Evolutionary conservation across 2,797 vertebrate genomes (phyloP).

Genomic region (Cryptoprocta ferox): DNA sequence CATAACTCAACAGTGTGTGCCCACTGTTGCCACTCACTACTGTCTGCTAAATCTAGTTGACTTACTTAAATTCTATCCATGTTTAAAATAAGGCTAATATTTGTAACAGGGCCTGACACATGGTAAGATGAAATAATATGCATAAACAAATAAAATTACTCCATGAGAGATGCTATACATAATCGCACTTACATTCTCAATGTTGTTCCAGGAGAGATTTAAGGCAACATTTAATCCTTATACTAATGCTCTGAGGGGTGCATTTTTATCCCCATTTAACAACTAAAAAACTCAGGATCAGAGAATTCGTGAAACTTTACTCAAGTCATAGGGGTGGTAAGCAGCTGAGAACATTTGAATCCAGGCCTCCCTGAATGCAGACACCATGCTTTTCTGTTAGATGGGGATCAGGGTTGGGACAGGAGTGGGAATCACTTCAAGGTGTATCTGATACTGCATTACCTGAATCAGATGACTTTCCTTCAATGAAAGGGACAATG

Average conservation of each 20-base stretch:
- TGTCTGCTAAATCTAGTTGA: background rate
- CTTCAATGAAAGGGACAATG: background rate
- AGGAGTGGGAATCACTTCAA: background rate
- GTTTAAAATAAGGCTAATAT: conserved; percentile 18
- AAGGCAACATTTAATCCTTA: background rate
- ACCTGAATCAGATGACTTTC: background rate
- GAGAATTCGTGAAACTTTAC: background rate
- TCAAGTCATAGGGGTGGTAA: background rate
- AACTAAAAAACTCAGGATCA: background rate
- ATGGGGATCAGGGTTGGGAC: background rate
- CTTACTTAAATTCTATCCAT: background rate
- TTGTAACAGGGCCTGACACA: background rate
- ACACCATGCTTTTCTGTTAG: background rate
- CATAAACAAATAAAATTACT: background rate
- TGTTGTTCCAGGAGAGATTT: background rate
- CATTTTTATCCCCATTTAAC: background rate
- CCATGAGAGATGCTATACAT: background rate
- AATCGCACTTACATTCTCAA: background rate
- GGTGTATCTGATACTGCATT: background rate
- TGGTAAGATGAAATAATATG: background rate
- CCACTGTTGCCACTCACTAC: background rate
- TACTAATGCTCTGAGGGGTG: background rate
- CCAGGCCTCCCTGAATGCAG: background rate
- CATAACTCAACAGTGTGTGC: background rate
- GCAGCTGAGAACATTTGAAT: background rate